Base-by-base conservation (phyloP, 1,140 invertebrate species). In the Drosophila nigromelanica region DNA sequence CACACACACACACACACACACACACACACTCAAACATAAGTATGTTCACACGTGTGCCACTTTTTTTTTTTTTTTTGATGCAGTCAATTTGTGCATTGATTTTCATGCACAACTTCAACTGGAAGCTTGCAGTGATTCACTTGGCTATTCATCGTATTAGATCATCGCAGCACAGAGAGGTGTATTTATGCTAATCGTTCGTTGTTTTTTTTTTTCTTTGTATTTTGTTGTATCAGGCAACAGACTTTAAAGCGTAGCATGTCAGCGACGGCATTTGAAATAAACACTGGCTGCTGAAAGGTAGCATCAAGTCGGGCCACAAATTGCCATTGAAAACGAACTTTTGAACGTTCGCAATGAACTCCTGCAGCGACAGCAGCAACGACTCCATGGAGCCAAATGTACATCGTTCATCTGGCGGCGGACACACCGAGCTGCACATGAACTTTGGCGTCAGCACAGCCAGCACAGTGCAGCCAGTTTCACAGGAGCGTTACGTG, bases 401-500 rank as follows among this genome's bases (percentile, higher is more conserved):
- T 33, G 62, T 40, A 7, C 50, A 63, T 71, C 76, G 86, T 40
- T 33, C 8, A 47, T 51, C 73, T 45, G 39, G 39, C 33, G 56
- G 45, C 40, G 45, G 12, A 37, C 66, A 59, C 30, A 35, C 67
- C 15, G 68, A 74, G n/a, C 27, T 64, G 45, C 75, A 87, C 40
- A 85, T 86, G 48, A 80, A 54, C 60, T 80, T 85, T 50, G 78
- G 70, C 21, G 61, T 0, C 33, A 10, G 33, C 33, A 2, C 11
- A 8, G 45, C n/a, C n/a, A n/a, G n/a, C n/a, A n/a, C 33, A 4
- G 24, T 27, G 56, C 82, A 69, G 51, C 48, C 59, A 24, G 39
- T 48, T 64, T 62, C 78, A 0, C 87, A 91, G 56, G 91, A 92
- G 43, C 87, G 90, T 5, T 91, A 92, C 68, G 90, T 92, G 14